A percentile compares a stretch with the other conserved stretches of the same genome.
These are phyloP conservation scores for Prolemur simus DNA, from an alignment of 2,113 vertebrate genomes.

Conservation along the genomic window DNA sequence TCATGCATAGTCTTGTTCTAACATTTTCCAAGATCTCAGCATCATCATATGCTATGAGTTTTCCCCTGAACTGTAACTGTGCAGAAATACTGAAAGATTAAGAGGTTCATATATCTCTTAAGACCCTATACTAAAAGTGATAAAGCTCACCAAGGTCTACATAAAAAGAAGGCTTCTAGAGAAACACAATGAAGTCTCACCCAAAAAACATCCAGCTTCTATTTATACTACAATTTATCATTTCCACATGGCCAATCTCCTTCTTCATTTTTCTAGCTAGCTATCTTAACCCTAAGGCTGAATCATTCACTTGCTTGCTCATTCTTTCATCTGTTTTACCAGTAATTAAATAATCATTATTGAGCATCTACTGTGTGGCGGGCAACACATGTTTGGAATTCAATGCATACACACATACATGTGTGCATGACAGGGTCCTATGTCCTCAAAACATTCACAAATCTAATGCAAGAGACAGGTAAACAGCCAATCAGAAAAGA, in stretches of 20 bases:
- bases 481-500: background rate
- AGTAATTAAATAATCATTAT: conserved; percentile 29
- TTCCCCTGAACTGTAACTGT: background rate
- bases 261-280: background rate
- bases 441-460: conserved; percentile 14
- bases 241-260: background rate
- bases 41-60: background rate
- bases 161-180: background rate
- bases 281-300: background rate
- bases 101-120: background rate
- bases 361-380: background rate
- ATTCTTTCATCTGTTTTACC: background rate
- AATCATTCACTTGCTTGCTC: background rate
- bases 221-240: background rate
- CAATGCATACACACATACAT: background rate
- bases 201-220: background rate
- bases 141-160: background rate
- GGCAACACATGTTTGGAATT: background rate
- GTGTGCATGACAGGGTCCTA: background rate
- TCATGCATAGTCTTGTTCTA: background rate
- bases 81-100: background rate
- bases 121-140: background rate
- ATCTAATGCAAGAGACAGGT: background rate
- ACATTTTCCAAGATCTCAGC: background rate
- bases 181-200: background rate